Conservation (phyloP, 2,888 invertebrate genomes). For the Dryomyza anilis region DNA sequence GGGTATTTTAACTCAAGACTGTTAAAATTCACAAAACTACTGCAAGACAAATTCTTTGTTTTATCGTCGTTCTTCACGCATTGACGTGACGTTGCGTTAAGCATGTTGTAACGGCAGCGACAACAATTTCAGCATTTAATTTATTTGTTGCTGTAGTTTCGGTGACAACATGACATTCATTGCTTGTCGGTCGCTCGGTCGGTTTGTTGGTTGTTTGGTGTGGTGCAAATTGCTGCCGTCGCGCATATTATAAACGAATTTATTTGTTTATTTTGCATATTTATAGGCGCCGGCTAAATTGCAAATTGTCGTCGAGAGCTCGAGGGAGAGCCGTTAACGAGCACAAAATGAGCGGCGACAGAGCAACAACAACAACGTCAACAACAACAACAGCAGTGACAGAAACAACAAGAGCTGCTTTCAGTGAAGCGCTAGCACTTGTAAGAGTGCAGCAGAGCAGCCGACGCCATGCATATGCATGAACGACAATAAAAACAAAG, state of each 20-base stretch:
- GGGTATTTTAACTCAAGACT: no score
- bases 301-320: conserved; percentile 11
- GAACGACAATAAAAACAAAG: neutral
- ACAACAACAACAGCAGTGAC: conserved; percentile 7
- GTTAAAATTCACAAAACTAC: no score
- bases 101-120: no score
- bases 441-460: conserved; percentile 7
- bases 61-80: no score
- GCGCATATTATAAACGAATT: conserved; percentile 14
- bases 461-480: conserved; percentile 14
- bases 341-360: neutral
- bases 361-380: conserved; percentile 18
- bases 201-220: neutral
- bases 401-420: neutral
- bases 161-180: conserved; percentile 5
- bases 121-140: neutral
- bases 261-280: conserved; percentile 28
- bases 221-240: conserved; percentile 2
- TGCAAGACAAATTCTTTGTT: no score
- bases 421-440: neutral
- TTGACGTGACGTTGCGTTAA: no score
- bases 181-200: neutral
- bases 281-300: conserved; percentile 27
- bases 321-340: conserved; percentile 11
- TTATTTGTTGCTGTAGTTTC: conserved; percentile 1